A percentile compares a stretch with the other conserved stretches of the same genome.
Evolutionary conservation across 2,888 invertebrate genomes (phyloP).

Genomic region (Protonemura montana): DNA sequence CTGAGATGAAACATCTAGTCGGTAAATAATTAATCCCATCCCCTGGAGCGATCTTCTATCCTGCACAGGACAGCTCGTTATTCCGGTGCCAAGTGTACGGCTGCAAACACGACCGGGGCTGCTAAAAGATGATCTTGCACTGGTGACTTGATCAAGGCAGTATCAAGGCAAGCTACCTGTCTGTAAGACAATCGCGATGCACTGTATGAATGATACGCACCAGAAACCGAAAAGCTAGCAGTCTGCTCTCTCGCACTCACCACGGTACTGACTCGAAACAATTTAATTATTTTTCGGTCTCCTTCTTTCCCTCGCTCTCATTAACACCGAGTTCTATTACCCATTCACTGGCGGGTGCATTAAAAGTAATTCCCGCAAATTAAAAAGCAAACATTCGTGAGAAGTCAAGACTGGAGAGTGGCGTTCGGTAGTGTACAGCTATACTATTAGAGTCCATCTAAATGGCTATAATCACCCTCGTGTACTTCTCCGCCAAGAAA

Average conservation of each 20-base stretch:
- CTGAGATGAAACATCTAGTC: not conserved
- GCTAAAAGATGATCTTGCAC: not conserved
- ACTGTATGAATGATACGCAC: constrained; percentile 37
- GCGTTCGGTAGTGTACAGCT: not conserved
- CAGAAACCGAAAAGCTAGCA: constrained; percentile 10
- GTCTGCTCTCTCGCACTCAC: constrained; percentile 2
- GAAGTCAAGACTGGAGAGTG: constrained; percentile 21
- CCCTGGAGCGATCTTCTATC: not conserved
- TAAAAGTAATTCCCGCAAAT: constrained; percentile 35
- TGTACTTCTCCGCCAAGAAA: not conserved
- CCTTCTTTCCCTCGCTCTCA: constrained; percentile 41
- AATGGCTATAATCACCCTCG: not conserved
- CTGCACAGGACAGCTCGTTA: no score
- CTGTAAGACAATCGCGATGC: constrained; percentile 9
- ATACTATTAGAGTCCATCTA: not conserved
- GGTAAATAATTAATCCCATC: not conserved
- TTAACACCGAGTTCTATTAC: constrained; percentile 30
- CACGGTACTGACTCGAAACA: constrained; percentile 9
- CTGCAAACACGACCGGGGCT: not conserved
- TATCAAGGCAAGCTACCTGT: constrained; percentile 2
- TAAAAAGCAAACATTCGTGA: constrained; percentile 40
- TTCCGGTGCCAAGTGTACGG: not conserved
- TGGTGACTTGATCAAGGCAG: not conserved
- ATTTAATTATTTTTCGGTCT: constrained; percentile 17
- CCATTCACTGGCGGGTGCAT: constrained; percentile 38